phyloP scores from a whole-genome alignment of 2,888 invertebrate genomes.

The Liopterus haemorrhoidalis region DNA sequence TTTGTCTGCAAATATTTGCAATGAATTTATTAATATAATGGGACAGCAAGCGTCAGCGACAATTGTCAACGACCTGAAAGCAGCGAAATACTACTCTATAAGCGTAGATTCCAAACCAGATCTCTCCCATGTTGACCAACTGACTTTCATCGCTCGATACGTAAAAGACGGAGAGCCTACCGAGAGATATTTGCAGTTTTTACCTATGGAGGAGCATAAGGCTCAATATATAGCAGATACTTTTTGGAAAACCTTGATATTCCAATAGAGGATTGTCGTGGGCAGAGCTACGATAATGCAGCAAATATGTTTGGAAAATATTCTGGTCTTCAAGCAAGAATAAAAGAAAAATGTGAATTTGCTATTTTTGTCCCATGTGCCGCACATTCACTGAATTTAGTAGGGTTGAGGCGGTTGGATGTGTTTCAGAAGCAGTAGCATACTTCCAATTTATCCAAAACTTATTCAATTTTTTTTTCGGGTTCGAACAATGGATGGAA shows the following conservation, averaged over 20 bases:
- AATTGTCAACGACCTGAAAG: constrained; percentile 34
- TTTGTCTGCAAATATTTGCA: constrained; percentile 13
- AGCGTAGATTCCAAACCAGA: constrained; percentile 35
- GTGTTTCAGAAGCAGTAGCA: constrained; percentile 25
- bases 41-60: constrained; percentile 28
- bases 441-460: constrained; percentile 31
- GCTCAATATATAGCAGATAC: constrained; percentile 30
- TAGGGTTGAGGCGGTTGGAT: constrained; percentile 24
- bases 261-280: constrained; percentile 32
- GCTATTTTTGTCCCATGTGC: constrained; percentile 30
- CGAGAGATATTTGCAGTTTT: constrained; percentile 35
- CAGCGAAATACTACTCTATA: constrained; percentile 24
- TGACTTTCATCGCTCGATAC: constrained; percentile 36
- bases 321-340: constrained; percentile 31
- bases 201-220: constrained; percentile 33
- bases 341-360: constrained; percentile 14
- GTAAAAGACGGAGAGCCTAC: constrained; percentile 28
- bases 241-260: constrained; percentile 25
- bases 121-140: constrained; percentile 35
- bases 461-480: constrained; percentile 28
- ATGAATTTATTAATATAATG: constrained; percentile 19
- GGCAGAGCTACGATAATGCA: constrained; percentile 36
- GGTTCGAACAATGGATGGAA: constrained; percentile 17
- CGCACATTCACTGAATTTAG: constrained; percentile 33
- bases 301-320: constrained; percentile 34